A percentile compares a stretch with the other conserved stretches of the same genome.
phyloP scores from a whole-genome alignment of 2,888 invertebrate genomes.

The Trichogramma dendrolimi region DNA sequence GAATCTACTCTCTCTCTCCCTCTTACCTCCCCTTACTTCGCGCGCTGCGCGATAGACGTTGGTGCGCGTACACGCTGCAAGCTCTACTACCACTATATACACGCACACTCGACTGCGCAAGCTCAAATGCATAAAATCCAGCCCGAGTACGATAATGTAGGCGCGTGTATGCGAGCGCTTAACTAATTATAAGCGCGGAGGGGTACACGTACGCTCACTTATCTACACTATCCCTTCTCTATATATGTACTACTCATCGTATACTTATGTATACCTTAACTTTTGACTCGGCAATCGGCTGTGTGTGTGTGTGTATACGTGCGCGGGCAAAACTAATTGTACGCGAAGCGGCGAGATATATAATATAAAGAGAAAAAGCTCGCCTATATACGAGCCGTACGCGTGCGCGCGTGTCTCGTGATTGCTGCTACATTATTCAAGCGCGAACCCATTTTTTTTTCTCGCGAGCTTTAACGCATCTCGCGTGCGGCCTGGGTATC shows the following conservation, averaged over 20 bases:
- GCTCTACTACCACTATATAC: not conserved
- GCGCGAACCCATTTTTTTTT: not conserved
- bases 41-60: slow-evolving; percentile 21
- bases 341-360: too few species aligned
- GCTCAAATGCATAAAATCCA: slow-evolving; percentile 1
- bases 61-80: slow-evolving; percentile 28
- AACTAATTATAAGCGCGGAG: slow-evolving; percentile 34
- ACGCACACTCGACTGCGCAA: not conserved
- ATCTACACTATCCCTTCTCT: too few species aligned
- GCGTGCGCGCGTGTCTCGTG: slow-evolving; percentile 1
- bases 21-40: slow-evolving; percentile 30
- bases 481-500: not conserved
- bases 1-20: slow-evolving; percentile 45
- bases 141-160: slow-evolving; percentile 8
- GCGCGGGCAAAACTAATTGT: too few species aligned
- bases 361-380: too few species aligned
- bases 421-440: slow-evolving; percentile 27
- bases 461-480: not conserved
- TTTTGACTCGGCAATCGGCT: too few species aligned
- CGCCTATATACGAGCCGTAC: too few species aligned
- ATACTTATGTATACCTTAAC: too few species aligned
- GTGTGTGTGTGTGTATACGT: too few species aligned
- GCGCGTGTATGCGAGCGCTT: slow-evolving; percentile 21
- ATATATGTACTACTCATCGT: too few species aligned
- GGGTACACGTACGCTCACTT: too few species aligned